Evolutionary conservation across 1,140 invertebrate species (phyloP), one percentile per base, ranked within the genome.

Genomic region (Pygmarrhopalites habei): DNA sequence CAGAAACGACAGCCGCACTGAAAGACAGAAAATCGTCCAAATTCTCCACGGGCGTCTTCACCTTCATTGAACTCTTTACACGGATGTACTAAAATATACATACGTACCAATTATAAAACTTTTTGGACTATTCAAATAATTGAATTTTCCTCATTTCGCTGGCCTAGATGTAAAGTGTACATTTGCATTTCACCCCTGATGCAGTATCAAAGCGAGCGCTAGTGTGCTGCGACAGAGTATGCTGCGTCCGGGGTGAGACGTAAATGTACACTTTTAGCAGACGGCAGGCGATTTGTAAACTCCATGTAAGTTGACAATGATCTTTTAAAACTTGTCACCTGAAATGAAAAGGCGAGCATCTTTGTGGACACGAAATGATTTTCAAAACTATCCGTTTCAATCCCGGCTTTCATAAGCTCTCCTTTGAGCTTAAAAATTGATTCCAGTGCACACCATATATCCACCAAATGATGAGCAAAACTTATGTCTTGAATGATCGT

Each of bases 311-410:
- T n/a, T n/a, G n/a, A n/a, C n/a, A n/a, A n/a, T n/a, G n/a, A n/a
- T n/a, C n/a, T n/a, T n/a, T n/a, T n/a, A n/a, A n/a, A n/a, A n/a
- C n/a, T n/a, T n/a, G n/a, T n/a, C 43, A 66, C 64, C 56, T 69
- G 58, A 44, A 70, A 70, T 21, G 68, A 70, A 3, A 64, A 44
- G 14, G 68, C 67, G 30, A 70, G 67, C 7, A 70, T 60, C 41
- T 44, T 67, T 15, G 68, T 70, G n/a, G 68, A 62, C 60, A 70
- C 65, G 44, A 67, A 67, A 47, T 70, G 67, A 43, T 70, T 70
- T n/a, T 39, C n/a, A 46, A 21, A 64, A 28, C 28, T 35, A 15
- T 60, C 44, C 23, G 53, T 32, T 2, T 58, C 51, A 53, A 51
- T 35, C 19, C 19, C 32, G 25, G 35, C 29, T n/a, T 41, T 55